Conservation (phyloP, 1,140 invertebrate species). For the Papilio helenus region DNA sequence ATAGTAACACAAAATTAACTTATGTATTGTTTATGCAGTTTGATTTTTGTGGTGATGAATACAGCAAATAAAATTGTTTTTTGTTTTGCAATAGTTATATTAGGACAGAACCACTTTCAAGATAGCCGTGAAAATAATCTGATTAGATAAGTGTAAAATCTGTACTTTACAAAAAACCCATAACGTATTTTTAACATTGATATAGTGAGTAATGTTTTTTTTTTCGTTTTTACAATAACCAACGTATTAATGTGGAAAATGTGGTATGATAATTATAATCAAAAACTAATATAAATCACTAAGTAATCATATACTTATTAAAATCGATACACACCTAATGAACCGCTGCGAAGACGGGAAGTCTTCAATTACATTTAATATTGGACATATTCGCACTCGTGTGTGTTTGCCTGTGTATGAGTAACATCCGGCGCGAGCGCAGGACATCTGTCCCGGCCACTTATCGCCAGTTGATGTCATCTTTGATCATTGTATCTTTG, state of each 20-base stretch:
- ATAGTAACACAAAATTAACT: too few species aligned
- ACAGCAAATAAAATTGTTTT: too few species aligned
- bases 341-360: constrained; percentile 62
- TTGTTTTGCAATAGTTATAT: too few species aligned
- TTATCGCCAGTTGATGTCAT: constrained; percentile 67
- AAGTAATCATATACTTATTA: background rate
- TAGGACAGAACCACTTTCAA: too few species aligned
- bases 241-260: background rate
- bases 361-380: constrained; percentile 77
- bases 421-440: constrained; percentile 70
- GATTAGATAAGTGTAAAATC: too few species aligned
- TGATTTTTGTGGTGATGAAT: too few species aligned
- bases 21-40: too few species aligned
- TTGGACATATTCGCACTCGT: constrained; percentile 59
- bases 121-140: too few species aligned
- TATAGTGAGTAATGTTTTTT: too few species aligned
- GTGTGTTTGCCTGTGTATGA: constrained; percentile 58
- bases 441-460: constrained; percentile 62
- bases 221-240: too few species aligned
- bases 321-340: constrained; percentile 60
- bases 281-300: background rate
- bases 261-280: background rate
- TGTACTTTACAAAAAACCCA: too few species aligned
- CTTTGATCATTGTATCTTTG: constrained; percentile 54
- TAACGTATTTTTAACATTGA: too few species aligned